Conservation (phyloP, 2,113 vertebrate species). For the Pheucticus melanocephalus region DNA sequence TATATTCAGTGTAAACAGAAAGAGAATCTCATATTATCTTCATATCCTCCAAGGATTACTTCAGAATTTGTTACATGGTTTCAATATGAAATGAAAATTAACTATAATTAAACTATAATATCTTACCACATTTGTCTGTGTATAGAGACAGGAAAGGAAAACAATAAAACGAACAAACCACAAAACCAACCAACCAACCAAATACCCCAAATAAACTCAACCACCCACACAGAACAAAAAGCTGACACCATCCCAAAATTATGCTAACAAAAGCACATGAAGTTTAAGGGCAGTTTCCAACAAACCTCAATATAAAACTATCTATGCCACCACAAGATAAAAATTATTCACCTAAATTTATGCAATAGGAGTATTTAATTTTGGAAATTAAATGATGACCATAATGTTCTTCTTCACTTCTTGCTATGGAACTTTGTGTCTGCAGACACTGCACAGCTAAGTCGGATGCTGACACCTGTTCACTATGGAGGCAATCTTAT, state of each 20-base stretch:
- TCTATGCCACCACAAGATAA: not conserved
- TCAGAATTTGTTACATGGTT: constrained; percentile 45
- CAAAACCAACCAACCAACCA: not conserved
- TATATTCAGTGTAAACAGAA: constrained; percentile 37
- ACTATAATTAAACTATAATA: constrained; percentile 35
- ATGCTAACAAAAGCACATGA: not conserved
- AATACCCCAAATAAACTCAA: not conserved
- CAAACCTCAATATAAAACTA: not conserved
- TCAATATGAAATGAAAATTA: constrained; percentile 53
- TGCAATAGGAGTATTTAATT: not conserved
- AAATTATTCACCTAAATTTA: not conserved
- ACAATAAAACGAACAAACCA: not conserved
- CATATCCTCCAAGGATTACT: constrained; percentile 49
- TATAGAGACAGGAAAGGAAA: not conserved
- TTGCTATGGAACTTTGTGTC: not conserved
- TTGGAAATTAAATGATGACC: not conserved
- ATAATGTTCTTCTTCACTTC: not conserved
- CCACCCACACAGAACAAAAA: not conserved
- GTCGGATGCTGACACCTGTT: not conserved
- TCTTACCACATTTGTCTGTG: not conserved
- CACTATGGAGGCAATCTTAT: not conserved
- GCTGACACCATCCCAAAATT: not conserved
- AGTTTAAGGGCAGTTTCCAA: not conserved
- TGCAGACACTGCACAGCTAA: not conserved
- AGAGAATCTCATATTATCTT: constrained; percentile 42